phyloP scores from a whole-genome alignment of 2,797 vertebrate species.

The Eulemur mongoz region DNA sequence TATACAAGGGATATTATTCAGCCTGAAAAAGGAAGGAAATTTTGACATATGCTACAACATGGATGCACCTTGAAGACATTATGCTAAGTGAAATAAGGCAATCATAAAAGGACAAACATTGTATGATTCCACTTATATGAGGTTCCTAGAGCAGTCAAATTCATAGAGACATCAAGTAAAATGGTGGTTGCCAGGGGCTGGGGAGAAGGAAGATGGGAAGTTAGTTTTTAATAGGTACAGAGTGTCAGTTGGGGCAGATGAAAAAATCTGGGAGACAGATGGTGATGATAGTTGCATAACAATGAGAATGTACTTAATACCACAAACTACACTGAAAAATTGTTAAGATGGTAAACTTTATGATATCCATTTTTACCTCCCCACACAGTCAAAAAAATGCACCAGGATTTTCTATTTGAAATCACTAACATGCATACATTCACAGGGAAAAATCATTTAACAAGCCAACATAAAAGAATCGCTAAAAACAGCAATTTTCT shows the following conservation, averaged over 20 bases:
- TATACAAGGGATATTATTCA: not conserved
- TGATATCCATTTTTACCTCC: not conserved
- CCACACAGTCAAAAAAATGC: not conserved
- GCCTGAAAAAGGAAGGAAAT: not conserved
- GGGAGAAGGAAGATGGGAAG: not conserved
- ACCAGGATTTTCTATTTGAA: not conserved
- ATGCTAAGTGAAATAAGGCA: not conserved
- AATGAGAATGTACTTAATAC: not conserved
- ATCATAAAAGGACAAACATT: not conserved
- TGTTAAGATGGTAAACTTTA: not conserved
- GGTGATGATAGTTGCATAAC: not conserved
- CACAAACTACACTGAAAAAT: not conserved
- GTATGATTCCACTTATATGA: not conserved
- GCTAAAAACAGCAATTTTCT: constrained; percentile 4
- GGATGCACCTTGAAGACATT: not conserved
- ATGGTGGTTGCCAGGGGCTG: not conserved
- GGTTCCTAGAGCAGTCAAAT: not conserved
- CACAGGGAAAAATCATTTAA: not conserved
- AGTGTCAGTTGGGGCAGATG: not conserved
- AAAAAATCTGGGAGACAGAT: not conserved
- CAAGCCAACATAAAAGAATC: not conserved
- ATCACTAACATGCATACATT: not conserved
- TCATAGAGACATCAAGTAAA: not conserved
- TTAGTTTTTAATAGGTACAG: not conserved
- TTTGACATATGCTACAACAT: not conserved